Evolutionary conservation across 64 coral and sea anemone genomes (phyloP).

Genomic region (Astreopora myriophthalma): DNA sequence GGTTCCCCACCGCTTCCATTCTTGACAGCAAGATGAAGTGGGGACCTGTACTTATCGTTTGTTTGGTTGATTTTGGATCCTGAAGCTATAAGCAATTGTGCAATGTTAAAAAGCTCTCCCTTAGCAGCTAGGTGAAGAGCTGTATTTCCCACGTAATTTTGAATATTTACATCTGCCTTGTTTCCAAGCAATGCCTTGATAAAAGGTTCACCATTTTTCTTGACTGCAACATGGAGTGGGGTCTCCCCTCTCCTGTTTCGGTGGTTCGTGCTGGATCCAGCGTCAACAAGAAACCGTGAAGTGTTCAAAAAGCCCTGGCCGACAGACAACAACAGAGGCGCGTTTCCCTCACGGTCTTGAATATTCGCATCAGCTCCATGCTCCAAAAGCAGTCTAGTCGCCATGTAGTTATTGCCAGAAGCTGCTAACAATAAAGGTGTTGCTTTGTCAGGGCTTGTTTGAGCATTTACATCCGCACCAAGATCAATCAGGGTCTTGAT

Average conservation of each 20-base stretch:
- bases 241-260: neutral
- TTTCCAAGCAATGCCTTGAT: neutral
- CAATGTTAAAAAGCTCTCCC: neutral
- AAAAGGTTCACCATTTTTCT: neutral
- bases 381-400: neutral
- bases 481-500: neutral
- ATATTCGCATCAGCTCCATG: neutral
- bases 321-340: neutral
- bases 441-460: neutral
- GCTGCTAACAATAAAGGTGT: neutral
- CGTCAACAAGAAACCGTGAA: neutral
- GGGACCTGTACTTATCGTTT: too few species aligned
- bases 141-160: neutral
- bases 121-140: neutral
- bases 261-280: neutral
- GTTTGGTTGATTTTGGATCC: too few species aligned
- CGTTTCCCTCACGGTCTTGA: neutral
- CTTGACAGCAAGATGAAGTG: too few species aligned
- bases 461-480: conserved; percentile 4
- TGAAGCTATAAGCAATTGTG: too few species aligned
- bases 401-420: neutral
- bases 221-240: neutral
- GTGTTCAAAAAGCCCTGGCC: neutral
- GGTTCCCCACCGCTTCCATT: too few species aligned
- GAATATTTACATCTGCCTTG: neutral